phyloP scores from a whole-genome alignment of 1,140 invertebrate species.

The Littorina saxatilis region DNA sequence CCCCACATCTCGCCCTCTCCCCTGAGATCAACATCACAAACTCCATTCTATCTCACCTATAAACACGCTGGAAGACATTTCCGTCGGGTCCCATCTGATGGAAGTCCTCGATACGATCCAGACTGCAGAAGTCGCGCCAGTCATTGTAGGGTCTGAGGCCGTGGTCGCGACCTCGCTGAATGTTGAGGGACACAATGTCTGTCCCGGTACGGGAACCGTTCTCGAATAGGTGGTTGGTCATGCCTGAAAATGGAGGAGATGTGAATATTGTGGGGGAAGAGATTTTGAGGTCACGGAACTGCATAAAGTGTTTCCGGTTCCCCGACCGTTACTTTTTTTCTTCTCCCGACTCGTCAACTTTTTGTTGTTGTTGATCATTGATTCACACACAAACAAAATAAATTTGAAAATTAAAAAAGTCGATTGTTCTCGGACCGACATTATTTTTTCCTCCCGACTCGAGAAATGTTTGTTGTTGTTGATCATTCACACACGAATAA shows the following conservation, averaged over 20 bases:
- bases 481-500: too few relatives aligned
- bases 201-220: not conserved
- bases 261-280: not conserved
- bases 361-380: not conserved
- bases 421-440: too few relatives aligned
- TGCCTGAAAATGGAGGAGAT: not conserved
- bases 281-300: not conserved
- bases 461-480: too few relatives aligned
- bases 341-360: not conserved
- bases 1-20: too few relatives aligned
- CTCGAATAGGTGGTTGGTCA: slow-evolving; percentile 19
- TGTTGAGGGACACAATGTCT: slow-evolving; percentile 96
- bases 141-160: slow-evolving; percentile 98
- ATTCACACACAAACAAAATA: not conserved
- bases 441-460: too few relatives aligned
- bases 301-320: not conserved
- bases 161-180: slow-evolving; percentile 98
- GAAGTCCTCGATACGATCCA: slow-evolving; percentile 45
- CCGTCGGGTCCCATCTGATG: not conserved
- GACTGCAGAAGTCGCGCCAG: slow-evolving; percentile 81
- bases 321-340: not conserved
- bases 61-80: not conserved
- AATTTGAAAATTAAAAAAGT: not conserved
- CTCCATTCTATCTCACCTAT: slow-evolving; percentile 63
- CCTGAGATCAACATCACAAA: too few relatives aligned